Conservation (phyloP, 1,140 invertebrate genomes). For the Gryllus bimaculatus region DNA sequence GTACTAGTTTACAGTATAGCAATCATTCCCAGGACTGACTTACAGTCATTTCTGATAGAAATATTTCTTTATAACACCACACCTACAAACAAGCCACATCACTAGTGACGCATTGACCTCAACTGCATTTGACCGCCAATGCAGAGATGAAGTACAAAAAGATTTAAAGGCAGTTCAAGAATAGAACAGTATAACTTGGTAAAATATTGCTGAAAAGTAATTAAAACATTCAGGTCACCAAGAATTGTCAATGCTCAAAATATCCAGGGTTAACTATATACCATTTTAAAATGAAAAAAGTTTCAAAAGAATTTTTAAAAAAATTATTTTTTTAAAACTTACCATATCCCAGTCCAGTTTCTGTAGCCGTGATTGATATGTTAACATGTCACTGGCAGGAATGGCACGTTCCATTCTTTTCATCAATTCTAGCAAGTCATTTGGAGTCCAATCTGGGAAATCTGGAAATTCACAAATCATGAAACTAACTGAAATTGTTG, state of each 20-base stretch:
- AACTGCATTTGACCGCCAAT: no score
- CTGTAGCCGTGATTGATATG: conserved; percentile 26
- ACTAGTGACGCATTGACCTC: no score
- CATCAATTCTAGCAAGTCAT: conserved; percentile 24
- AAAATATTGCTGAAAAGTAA: background rate
- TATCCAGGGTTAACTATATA: background rate
- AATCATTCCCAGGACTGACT: no score
- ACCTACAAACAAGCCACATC: no score
- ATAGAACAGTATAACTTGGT: no score
- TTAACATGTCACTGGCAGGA: conserved; percentile 24
- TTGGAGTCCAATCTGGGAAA: conserved; percentile 28
- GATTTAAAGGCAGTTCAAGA: no score
- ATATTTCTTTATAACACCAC: no score
- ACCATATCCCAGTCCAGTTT: conserved; percentile 26
- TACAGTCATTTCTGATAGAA: no score
- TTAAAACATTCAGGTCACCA: background rate
- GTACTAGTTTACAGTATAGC: no score
- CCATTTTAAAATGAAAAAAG: background rate
- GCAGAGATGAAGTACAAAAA: no score
- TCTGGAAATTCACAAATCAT: conserved; percentile 1
- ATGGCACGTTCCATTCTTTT: conserved; percentile 21
- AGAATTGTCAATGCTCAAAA: background rate
- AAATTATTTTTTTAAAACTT: background rate
- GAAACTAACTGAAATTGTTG: no score
- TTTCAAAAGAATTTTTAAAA: background rate